Base-by-base conservation (phyloP, 1,140 invertebrate species). In the Copidosoma floridanum region DNA sequence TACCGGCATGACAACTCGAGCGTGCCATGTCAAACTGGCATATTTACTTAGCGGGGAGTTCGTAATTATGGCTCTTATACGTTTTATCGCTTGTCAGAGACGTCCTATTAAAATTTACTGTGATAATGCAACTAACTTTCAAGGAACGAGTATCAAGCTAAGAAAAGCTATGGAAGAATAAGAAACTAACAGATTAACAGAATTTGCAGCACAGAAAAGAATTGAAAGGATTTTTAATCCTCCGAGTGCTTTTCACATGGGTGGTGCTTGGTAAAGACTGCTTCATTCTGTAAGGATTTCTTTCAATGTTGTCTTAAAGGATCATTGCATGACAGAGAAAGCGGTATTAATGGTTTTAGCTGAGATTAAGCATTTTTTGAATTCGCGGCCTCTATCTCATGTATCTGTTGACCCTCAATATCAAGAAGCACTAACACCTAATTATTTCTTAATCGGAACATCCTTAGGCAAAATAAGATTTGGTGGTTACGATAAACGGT, bases 51-150 rank as follows among this genome's bases (percentile, higher is more conserved):
- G n/a, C n/a, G n/a, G n/a, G n/a, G 68, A 69, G n/a, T 64, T 66
- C 1, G 38, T 61, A n/a, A 65, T 71, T 16, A 66, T 66, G 56
- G 68, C 68, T 2, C 40, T 71, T 2, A 10, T 62, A 35, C 21
- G 69, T 2, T 68, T 75, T 61, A 65, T 66, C 3, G 37, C 65
- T 0, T 14, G 71, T 11, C 55, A 66, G 16, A 64, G 61, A n/a
- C 10, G n/a, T n/a, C n/a, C n/a, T n/a, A n/a, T n/a, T n/a, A n/a
- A n/a, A n/a, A n/a, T n/a, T n/a, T n/a, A n/a, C 18, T 61, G 65
- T 0, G 71, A 74, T 40, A 70, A 72, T 52, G 70, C 67, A 0
- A 73, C 69, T 0, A 77, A 72, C 48, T 57, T 74, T 18, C 6
- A 4, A 11, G n/a, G n/a, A 41, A 18, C 40, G 6, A 18, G 16